Percentiles rank a stretch among this genome's conserved stretches.
These are phyloP conservation scores for Lepidonotus clava DNA, from an alignment of 2,888 invertebrate species.

Conservation along the genomic window DNA sequence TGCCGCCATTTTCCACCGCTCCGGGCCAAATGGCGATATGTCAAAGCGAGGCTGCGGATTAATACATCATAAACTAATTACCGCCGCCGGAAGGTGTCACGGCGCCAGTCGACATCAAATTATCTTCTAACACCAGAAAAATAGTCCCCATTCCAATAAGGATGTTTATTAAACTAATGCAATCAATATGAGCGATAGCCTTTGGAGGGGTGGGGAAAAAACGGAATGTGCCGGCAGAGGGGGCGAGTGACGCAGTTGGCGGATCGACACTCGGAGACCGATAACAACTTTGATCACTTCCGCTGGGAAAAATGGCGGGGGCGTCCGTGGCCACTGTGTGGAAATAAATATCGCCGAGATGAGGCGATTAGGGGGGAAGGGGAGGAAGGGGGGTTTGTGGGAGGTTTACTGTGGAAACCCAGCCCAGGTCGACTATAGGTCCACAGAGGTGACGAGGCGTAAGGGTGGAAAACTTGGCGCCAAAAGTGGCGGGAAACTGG, in stretches of 20 bases:
- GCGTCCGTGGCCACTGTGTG: not conserved
- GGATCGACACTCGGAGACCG: slow-evolving; percentile 38
- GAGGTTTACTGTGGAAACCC: not conserved
- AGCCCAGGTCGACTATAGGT: not conserved
- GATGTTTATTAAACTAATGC: slow-evolving; percentile 45
- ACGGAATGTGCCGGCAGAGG: not conserved
- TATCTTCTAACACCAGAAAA: slow-evolving; percentile 44
- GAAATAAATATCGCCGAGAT: not conserved
- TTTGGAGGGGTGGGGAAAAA: not conserved
- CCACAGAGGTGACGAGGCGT: slow-evolving; percentile 53
- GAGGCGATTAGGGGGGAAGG: not conserved
- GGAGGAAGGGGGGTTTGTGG: not conserved
- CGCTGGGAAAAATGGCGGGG: not conserved
- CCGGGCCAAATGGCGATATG: slow-evolving; percentile 10
- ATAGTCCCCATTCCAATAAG: slow-evolving; percentile 21
- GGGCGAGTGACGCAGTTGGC: slow-evolving; percentile 40
- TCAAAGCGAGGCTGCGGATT: slow-evolving; percentile 51
- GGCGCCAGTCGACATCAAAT: slow-evolving; percentile 52
- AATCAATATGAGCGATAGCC: slow-evolving; percentile 37
- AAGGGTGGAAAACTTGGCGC: slow-evolving; percentile 47
- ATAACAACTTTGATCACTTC: slow-evolving; percentile 48
- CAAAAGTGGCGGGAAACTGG: not conserved
- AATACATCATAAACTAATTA: slow-evolving; percentile 54
- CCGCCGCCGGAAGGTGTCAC: slow-evolving; percentile 52
- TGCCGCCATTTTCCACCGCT: slow-evolving; percentile 5